Evolutionary conservation across 1,140 invertebrate species (phyloP).

Genomic region (Dicyema japonicum): DNA sequence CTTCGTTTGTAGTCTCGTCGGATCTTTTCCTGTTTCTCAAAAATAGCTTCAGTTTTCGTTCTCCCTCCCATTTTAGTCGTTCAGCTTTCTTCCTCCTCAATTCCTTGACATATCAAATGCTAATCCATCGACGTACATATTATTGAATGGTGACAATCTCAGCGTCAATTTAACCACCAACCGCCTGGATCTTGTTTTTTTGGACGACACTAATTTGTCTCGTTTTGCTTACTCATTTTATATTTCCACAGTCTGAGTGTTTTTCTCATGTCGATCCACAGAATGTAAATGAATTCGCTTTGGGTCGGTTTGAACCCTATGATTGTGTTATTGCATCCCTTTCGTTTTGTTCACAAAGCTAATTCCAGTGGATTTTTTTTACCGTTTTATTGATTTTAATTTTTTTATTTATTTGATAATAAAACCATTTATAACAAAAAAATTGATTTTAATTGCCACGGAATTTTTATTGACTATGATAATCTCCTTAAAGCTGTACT

Average conservation of each 20-base stretch:
- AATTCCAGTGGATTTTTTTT: no score
- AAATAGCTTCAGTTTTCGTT: conserved; percentile 12
- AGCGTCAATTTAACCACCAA: conserved; percentile 1
- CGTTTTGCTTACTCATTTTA: conserved; percentile 8
- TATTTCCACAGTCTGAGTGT: conserved; percentile 17
- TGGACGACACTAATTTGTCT: no score
- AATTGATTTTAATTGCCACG: no score
- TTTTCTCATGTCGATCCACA: conserved; percentile 8
- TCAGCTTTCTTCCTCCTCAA: conserved; percentile 8
- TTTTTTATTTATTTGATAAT: no score
- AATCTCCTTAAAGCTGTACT: no score
- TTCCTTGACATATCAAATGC: conserved; percentile 6
- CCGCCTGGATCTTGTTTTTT: conserved; percentile 3
- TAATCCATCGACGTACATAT: conserved; percentile 9
- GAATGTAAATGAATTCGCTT: conserved; percentile 8
- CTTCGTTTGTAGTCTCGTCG: conserved; percentile 11
- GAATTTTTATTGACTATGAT: no score
- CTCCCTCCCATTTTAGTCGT: conserved; percentile 13
- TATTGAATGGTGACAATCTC: conserved; percentile 7
- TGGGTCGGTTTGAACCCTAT: conserved; percentile 14
- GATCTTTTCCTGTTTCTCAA: conserved; percentile 17
- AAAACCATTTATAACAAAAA: no score
- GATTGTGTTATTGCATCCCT: conserved; percentile 14
- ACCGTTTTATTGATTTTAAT: no score
- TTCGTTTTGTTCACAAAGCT: conserved; percentile 14